phyloP scores from a whole-genome alignment of 2,113 vertebrate species.

The Eleginops maclovinus region DNA sequence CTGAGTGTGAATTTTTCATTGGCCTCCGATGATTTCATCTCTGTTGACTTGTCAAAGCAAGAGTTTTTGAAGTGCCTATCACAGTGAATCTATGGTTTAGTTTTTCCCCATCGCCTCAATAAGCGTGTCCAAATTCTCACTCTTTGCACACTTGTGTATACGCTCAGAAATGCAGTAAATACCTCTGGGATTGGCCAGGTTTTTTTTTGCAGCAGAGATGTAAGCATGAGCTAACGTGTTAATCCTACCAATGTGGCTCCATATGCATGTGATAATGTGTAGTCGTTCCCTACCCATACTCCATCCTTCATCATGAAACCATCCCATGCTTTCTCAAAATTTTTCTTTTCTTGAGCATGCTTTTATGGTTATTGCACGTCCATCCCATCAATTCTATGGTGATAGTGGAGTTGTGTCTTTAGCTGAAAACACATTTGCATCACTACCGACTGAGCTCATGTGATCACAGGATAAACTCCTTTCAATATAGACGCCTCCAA shows the following conservation, averaged over 20 bases:
- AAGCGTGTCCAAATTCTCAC: slow-evolving; percentile 35
- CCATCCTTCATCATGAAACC: slow-evolving; percentile 38
- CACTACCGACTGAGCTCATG: slow-evolving; percentile 15
- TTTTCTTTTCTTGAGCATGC: slow-evolving; percentile 36
- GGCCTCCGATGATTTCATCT: slow-evolving; percentile 66
- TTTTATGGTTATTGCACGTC: slow-evolving; percentile 43
- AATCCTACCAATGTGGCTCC: slow-evolving; percentile 28
- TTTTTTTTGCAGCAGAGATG: not conserved
- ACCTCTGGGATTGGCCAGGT: not conserved
- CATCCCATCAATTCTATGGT: slow-evolving; percentile 56
- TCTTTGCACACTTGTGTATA: slow-evolving; percentile 14
- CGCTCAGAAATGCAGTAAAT: slow-evolving; percentile 17
- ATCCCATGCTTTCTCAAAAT: slow-evolving; percentile 30
- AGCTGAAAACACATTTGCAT: slow-evolving; percentile 50
- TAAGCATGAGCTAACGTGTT: slow-evolving; percentile 43
- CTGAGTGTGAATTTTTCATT: slow-evolving; percentile 72
- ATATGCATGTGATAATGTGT: slow-evolving; percentile 63
- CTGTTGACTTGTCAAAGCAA: slow-evolving; percentile 68
- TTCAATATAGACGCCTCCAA: slow-evolving; percentile 44
- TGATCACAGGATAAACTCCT: slow-evolving; percentile 45
- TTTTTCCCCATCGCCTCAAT: slow-evolving; percentile 52
- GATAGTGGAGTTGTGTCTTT: slow-evolving; percentile 75
- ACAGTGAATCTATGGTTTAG: slow-evolving; percentile 49
- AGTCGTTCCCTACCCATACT: slow-evolving; percentile 19
- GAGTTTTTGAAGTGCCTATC: slow-evolving; percentile 76